Evolutionary conservation across 2,797 vertebrate genomes (phyloP), one percentile per base, ranked within the genome.

Genomic region (Danio kyathit): DNA sequence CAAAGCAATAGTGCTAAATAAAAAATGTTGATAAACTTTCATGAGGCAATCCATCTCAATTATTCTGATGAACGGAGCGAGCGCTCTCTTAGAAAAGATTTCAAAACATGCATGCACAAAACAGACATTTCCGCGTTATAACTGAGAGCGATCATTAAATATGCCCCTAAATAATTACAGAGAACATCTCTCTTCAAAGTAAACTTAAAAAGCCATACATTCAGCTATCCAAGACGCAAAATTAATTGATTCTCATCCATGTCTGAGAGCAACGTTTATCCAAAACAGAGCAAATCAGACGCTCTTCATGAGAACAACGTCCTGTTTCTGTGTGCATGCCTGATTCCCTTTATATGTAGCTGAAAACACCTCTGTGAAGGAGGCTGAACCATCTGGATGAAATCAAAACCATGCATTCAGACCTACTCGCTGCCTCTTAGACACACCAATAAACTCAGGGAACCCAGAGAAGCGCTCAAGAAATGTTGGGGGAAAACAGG

Each of bases 381-480:
- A 91, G 93, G 91, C 88, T 88, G 90, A 88, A 90, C 91, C 93
- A 93, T 94, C 92, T 93, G 93, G 90, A 90, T 87, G 85, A 89
- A 91, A 91, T 93, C 91, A 93, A 93, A 93, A 92, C 92, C 91
- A 87, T 91, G 91, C 91, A 94, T 94, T 94, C 92, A 94, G 90
- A 90, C 88, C 89, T 92, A 89, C 92, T 91, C 41, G 57, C 81
- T 78, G 78, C 79, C 79, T 78, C 84, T 81, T 66, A 74, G 76
- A 73, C 92, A 89, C 91, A 88, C 89, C 75, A 91, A 90, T 92
- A 93, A 81, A 91, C 89, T 90, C 87, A 92, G 92, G 92, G 87
- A 92, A 91, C 83, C 84, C 86, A 83, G 87, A 89, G 90, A 89
- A 91, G 87, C 89, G 89, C 64, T 76, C 83, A 86, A 88, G 89